Evolutionary conservation across 2,888 invertebrate species (phyloP).

Genomic region (Cerastis rubricosa): DNA sequence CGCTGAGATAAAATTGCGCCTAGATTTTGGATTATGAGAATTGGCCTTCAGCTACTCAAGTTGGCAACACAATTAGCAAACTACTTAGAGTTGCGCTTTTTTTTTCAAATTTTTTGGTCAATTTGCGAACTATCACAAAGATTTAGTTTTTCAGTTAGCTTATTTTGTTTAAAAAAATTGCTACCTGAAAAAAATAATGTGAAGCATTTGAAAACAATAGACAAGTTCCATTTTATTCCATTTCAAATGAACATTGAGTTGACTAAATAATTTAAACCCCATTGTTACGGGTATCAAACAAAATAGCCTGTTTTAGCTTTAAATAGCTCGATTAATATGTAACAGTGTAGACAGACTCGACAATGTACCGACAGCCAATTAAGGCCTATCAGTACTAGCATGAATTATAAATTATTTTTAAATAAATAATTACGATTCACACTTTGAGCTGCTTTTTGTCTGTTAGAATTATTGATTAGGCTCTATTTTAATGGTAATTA

Average conservation of each 20-base stretch:
- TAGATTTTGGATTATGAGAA: neutral
- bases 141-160: neutral
- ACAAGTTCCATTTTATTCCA: conserved; percentile 17
- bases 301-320: conserved; percentile 44
- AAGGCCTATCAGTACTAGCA: conserved; percentile 28
- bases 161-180: neutral
- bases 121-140: neutral
- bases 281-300: conserved; percentile 25
- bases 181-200: neutral
- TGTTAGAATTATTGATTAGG: conserved; percentile 38
- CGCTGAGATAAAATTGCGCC: neutral
- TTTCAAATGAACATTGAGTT: conserved; percentile 31
- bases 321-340: conserved; percentile 59
- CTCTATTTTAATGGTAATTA: conserved; percentile 4
- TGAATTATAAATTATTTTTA: conserved; percentile 55
- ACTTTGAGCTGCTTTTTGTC: conserved; percentile 13
- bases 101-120: neutral
- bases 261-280: conserved; percentile 41
- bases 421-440: conserved; percentile 47
- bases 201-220: neutral
- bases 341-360: conserved; percentile 61
- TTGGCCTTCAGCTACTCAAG: neutral
- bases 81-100: neutral
- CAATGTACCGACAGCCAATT: conserved; percentile 60
- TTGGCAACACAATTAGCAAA: neutral